A percentile compares a stretch with the other conserved stretches of the same genome.
Evolutionary conservation across 2,797 vertebrate species (phyloP).

Genomic region (Melopsittacus undulatus): DNA sequence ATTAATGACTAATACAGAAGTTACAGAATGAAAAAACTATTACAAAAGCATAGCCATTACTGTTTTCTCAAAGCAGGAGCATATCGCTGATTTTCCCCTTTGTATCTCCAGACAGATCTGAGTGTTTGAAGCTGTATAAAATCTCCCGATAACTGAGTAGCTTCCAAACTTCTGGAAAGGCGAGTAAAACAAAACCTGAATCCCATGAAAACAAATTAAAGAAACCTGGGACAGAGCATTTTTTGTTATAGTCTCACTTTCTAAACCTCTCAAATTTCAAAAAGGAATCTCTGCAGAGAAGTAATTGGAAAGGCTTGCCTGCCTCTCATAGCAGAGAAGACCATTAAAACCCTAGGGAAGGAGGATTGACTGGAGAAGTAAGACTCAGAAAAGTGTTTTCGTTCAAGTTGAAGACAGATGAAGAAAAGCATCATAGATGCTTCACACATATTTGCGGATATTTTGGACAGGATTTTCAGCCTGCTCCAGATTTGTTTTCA

Average conservation of each 20-base stretch:
- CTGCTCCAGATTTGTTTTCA: not conserved
- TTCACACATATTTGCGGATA: not conserved
- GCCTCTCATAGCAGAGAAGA: not conserved
- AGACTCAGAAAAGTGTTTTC: slow-evolving; percentile 13
- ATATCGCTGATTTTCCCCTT: not conserved
- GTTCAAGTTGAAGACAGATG: not conserved
- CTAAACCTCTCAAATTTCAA: slow-evolving; percentile 52
- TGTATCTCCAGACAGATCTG: not conserved
- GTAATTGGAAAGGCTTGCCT: slow-evolving; percentile 34
- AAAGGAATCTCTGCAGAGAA: slow-evolving; percentile 47
- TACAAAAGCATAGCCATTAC: not conserved
- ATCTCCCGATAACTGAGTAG: not conserved
- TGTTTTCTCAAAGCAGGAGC: not conserved
- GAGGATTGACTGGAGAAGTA: not conserved
- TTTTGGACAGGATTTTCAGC: not conserved
- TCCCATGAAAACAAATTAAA: not conserved
- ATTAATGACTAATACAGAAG: not conserved
- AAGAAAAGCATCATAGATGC: not conserved
- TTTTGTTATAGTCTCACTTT: slow-evolving; percentile 24
- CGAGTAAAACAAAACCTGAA: not conserved
- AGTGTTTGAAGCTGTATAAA: not conserved
- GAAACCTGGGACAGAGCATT: not conserved
- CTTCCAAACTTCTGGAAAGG: slow-evolving; percentile 26
- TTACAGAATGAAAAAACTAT: not conserved
- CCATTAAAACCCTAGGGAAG: not conserved